Percentiles rank a stretch among this genome's conserved stretches.
phyloP scores from a whole-genome alignment of 2,888 invertebrate genomes.

The Andrena haemorrhoa region DNA sequence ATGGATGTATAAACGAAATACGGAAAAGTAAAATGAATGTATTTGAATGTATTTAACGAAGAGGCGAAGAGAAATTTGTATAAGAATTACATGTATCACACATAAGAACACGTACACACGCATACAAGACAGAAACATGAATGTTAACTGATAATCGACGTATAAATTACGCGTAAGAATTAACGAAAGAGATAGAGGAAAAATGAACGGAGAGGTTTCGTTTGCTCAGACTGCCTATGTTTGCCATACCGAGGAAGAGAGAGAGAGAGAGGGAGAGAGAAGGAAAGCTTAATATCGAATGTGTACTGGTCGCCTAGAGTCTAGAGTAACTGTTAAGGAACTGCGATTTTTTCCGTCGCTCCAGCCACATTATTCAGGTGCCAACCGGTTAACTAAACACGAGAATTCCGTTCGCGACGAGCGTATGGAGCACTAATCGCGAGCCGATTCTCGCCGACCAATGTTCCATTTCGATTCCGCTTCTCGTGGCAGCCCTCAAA shows the following conservation, averaged over 20 bases:
- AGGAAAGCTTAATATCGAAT: slow-evolving; percentile 30
- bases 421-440: slow-evolving; percentile 24
- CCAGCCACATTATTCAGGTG: slow-evolving; percentile 70
- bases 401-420: slow-evolving; percentile 55
- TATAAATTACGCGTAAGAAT: slow-evolving; percentile 65
- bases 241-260: slow-evolving; percentile 76
- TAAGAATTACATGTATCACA: slow-evolving; percentile 18
- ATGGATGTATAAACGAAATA: slow-evolving; percentile 18
- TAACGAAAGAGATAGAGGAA: slow-evolving; percentile 39
- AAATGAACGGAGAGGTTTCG: slow-evolving; percentile 61
- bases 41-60: slow-evolving; percentile 45
- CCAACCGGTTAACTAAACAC: slow-evolving; percentile 70
- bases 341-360: slow-evolving; percentile 62
- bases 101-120: slow-evolving; percentile 14
- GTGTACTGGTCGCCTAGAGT: slow-evolving; percentile 56
- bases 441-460: slow-evolving; percentile 34
- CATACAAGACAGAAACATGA: slow-evolving; percentile 36
- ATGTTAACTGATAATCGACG: slow-evolving; percentile 41
- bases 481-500: slow-evolving; percentile 33
- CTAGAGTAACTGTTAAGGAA: slow-evolving; percentile 69
- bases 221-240: slow-evolving; percentile 81
- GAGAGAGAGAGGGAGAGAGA: slow-evolving; percentile 14
- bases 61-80: slow-evolving; percentile 29
- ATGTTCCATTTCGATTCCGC: slow-evolving; percentile 53
- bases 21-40: slow-evolving; percentile 20